Evolutionary conservation across 2,113 vertebrate genomes (phyloP), one percentile per base, ranked within the genome.

Genomic region (Raja brachyura): DNA sequence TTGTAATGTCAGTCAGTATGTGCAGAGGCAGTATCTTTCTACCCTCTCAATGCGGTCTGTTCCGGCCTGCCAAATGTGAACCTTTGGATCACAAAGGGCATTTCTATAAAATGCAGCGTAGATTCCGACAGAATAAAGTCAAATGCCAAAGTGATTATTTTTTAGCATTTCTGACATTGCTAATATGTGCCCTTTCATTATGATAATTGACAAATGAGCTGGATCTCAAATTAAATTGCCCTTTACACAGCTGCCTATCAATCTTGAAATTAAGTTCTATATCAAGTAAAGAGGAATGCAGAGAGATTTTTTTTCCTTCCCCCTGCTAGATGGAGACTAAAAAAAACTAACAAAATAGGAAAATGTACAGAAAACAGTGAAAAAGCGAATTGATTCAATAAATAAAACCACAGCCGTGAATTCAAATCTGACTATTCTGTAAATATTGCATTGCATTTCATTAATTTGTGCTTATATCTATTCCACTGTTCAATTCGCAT

Each of bases 131-230:
- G 88, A 90, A 73, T 90, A 48, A 70, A 90, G 88, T 90, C 61
- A 90, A 90, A 90, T 90, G 88, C 88, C 88, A 90, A 90, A 90
- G 88, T 90, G 88, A 90, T 90, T 90, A 90, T 90, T 90, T 48
- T 90, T 90, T 90, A 90, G 66, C 88, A 90, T 70, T 90, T 48
- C 88, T 90, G 88, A 90, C 88, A 90, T 90, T 90, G 68, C 88
- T 90, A 90, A 90, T 90, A 90, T 70, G 61, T 90, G 88, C 88
- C 88, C 66, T 90, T 90, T 90, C 88, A 90, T 90, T 90, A 90
- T 90, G 88, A 70, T 90, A 90, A 90, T 90, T 90, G 88, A 68
- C 88, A 90, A 90, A 90, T 90, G 88, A 70, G 66, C 63, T 90
- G 88, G 88, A 90, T 70, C 88, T 90, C 88, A 90, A 90, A 90